Evolutionary conservation across 2,797 vertebrate genomes (phyloP), one percentile per base, ranked within the genome.

Genomic region (Garrulus glandarius): DNA sequence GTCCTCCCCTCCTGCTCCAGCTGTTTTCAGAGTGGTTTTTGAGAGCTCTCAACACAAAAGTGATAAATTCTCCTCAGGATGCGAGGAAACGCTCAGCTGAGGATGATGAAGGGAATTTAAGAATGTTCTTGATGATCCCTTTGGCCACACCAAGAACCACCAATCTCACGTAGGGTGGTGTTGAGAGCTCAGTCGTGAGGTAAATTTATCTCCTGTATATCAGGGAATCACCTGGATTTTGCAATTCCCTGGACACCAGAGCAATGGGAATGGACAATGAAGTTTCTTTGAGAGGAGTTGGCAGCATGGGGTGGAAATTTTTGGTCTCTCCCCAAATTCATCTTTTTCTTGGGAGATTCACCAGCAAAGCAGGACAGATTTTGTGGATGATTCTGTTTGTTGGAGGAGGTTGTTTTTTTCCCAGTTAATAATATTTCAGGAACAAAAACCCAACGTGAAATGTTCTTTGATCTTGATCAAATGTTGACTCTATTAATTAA

Each of bases 401-500:
- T 84, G 50, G 21, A 83, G 57, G 18, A 39, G 3, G 0, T 7
- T 34, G 6, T 0, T 13, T 61, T 60, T 43, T 41, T 34, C 2
- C n/a, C 19, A 30, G 17, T 60, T 53, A 47, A 27, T 53, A 24
- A 20, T 52, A 61, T 50, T 89, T 71, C 69, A 55, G 32, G 22
- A 69, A 55, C n/a, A 61, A 55, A 68, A 55, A 2, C 49, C 23
- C 46, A 52, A 5, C 8, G 1, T 3, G 36, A 89, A 82, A 15
- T 1, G 13, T 60, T 67, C 65, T 72, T 78, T 86, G 22, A 79
- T 82, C 71, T 63, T 67, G 61, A 88, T 72, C 67, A 88, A 79
- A 92, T 72, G 36, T 96, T 94, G 79, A 64, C 46, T 87, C 52
- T 29, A 32, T 59, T 84, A 84, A 89, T 84, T 84, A 78, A 78